Evolutionary conservation across 1,140 invertebrate species (phyloP).

Genomic region (Caenorhabditis briggsae): DNA sequence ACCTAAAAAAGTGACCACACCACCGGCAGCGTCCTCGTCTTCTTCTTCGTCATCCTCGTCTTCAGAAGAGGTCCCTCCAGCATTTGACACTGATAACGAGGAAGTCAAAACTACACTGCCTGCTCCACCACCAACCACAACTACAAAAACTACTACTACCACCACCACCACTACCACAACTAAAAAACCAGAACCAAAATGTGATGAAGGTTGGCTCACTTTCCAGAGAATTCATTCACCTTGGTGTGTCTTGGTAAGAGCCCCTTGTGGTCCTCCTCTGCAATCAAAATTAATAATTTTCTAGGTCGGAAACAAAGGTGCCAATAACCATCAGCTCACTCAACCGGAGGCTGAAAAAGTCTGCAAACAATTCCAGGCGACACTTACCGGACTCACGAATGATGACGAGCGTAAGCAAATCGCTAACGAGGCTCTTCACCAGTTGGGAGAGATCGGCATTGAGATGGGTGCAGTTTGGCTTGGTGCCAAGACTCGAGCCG

Average conservation of each 20-base stretch:
- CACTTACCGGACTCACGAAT: neutral
- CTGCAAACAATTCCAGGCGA: neutral
- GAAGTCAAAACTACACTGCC: too few relatives aligned
- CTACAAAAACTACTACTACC: too few relatives aligned
- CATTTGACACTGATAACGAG: too few relatives aligned
- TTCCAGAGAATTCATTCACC: neutral
- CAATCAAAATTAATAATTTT: neutral
- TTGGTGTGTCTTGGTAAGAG: neutral
- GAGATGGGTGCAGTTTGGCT: neutral
- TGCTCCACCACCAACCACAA: too few relatives aligned
- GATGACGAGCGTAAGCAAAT: neutral
- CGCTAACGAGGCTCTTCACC: neutral
- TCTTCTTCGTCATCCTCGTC: too few relatives aligned
- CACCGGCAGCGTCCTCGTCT: too few relatives aligned
- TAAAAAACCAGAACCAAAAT: too few relatives aligned
- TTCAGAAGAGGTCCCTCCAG: too few relatives aligned
- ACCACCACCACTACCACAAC: too few relatives aligned
- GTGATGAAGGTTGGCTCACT: neutral
- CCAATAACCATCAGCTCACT: neutral
- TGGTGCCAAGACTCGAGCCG: neutral
- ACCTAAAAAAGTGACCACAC: too few relatives aligned
- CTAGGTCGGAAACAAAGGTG: neutral
- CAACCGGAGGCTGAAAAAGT: neutral
- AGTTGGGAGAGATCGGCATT: neutral
- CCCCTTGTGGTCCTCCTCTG: neutral